phyloP scores from a whole-genome alignment of 37 sponge, comb jelly and placozoan species.

The Eunapius fragilis region DNA sequence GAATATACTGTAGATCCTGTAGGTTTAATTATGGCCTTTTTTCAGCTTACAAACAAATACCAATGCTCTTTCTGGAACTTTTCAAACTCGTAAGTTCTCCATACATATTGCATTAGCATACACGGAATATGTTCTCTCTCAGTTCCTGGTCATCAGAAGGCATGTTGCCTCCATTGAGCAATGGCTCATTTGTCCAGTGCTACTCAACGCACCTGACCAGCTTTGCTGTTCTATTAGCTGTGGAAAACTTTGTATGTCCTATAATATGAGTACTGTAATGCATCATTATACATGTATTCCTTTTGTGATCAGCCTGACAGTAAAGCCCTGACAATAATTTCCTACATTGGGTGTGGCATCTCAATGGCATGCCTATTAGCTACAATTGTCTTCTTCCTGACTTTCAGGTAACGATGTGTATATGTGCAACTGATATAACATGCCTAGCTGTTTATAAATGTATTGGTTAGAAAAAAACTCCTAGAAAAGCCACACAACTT shows the following conservation, averaged over 20 bases:
- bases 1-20: background rate
- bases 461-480: constrained; percentile 16
- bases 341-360: constrained; percentile 58
- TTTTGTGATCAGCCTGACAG: background rate
- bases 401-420: constrained; percentile 22
- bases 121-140: background rate
- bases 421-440: background rate
- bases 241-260: constrained; percentile 9
- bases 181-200: constrained; percentile 23
- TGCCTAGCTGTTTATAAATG: background rate
- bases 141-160: background rate
- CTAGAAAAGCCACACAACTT: constrained; percentile 21
- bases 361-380: constrained; percentile 44
- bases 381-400: constrained; percentile 57
- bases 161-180: background rate
- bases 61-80: constrained; percentile 31
- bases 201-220: constrained; percentile 56
- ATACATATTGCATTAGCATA: too few relatives aligned
- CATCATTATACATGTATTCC: too few relatives aligned
- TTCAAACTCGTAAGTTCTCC: background rate
- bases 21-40: too few relatives aligned
- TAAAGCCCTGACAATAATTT: constrained; percentile 27
- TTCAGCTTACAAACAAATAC: background rate
- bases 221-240: constrained; percentile 71
- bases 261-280: background rate